Evolutionary conservation across 2,797 vertebrate genomes (phyloP).

Genomic region (Borostomias antarcticus): DNA sequence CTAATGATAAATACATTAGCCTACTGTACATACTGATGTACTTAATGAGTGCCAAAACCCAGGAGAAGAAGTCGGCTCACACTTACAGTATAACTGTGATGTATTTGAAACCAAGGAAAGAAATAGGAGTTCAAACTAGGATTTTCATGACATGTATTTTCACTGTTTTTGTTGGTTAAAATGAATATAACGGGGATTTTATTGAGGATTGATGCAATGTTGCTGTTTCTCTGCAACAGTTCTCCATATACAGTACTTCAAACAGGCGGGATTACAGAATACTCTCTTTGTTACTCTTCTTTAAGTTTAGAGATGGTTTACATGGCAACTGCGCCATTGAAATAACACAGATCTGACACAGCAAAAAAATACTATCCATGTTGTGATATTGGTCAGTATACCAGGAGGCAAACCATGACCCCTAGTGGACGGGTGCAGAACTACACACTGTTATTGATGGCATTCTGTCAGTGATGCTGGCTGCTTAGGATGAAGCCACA

Average conservation of each 20-base stretch:
- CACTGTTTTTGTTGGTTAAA: conserved; percentile 21
- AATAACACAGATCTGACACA: conserved; percentile 26
- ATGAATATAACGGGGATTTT: conserved; percentile 16
- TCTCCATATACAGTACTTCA: conserved; percentile 26
- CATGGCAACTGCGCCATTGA: neutral
- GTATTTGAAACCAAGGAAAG: conserved; percentile 56
- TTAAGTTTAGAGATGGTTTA: neutral
- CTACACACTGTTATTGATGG: conserved; percentile 61
- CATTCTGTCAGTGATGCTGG: conserved; percentile 62
- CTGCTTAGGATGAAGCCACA: conserved; percentile 64
- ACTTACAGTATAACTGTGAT: conserved; percentile 64
- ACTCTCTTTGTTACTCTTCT: neutral
- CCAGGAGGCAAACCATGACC: conserved; percentile 30
- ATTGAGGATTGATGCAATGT: neutral
- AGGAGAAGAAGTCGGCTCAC: conserved; percentile 47
- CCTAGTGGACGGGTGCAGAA: conserved; percentile 28
- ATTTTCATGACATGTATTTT: conserved; percentile 80
- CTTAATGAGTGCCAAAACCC: conserved; percentile 70
- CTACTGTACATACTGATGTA: conserved; percentile 43
- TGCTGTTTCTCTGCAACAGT: neutral
- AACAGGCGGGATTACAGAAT: conserved; percentile 43
- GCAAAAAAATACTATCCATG: conserved; percentile 14
- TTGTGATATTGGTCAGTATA: conserved; percentile 37
- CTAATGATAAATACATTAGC: conserved; percentile 36
- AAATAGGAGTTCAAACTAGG: conserved; percentile 67